Conservation (phyloP, 2,888 invertebrate genomes). For the Ophion slaviceki region DNA sequence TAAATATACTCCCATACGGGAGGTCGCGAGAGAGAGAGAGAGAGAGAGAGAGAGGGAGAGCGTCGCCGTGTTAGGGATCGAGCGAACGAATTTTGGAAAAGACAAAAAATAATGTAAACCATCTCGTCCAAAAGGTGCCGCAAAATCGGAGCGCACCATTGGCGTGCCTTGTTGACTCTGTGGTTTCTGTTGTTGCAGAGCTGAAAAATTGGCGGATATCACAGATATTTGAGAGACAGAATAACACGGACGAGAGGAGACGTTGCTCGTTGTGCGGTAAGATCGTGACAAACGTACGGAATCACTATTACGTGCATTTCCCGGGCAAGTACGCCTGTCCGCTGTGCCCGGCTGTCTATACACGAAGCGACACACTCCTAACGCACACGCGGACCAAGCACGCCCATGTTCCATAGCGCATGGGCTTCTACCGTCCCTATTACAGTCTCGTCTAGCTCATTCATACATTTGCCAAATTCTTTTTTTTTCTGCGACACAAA, state of each 20-base stretch:
- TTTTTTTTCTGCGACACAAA: neutral
- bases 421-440: slow-evolving; percentile 70
- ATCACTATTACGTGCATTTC: slow-evolving; percentile 87
- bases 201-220: slow-evolving; percentile 86
- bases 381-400: slow-evolving; percentile 86
- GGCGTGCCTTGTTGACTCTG: slow-evolving; percentile 78
- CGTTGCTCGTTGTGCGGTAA: slow-evolving; percentile 86
- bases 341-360: slow-evolving; percentile 86
- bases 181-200: slow-evolving; percentile 84
- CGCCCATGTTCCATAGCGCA: slow-evolving; percentile 79
- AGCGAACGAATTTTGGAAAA: slow-evolving; percentile 8
- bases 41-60: slow-evolving; percentile 32
- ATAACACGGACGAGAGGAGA: slow-evolving; percentile 85
- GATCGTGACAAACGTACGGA: slow-evolving; percentile 87
- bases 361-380: slow-evolving; percentile 86
- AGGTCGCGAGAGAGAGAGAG: slow-evolving; percentile 27
- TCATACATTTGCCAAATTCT: slow-evolving; percentile 31
- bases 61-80: neutral
- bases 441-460: slow-evolving; percentile 67
- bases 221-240: slow-evolving; percentile 86
- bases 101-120: slow-evolving; percentile 58
- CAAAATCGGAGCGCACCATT: slow-evolving; percentile 62
- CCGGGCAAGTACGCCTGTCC: slow-evolving; percentile 86
- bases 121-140: slow-evolving; percentile 32
- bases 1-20: neutral